A percentile compares a stretch with the other conserved stretches of the same genome.
Evolutionary conservation across 2,113 vertebrate genomes (phyloP).

Genomic region (Atrichornis clamosus): DNA sequence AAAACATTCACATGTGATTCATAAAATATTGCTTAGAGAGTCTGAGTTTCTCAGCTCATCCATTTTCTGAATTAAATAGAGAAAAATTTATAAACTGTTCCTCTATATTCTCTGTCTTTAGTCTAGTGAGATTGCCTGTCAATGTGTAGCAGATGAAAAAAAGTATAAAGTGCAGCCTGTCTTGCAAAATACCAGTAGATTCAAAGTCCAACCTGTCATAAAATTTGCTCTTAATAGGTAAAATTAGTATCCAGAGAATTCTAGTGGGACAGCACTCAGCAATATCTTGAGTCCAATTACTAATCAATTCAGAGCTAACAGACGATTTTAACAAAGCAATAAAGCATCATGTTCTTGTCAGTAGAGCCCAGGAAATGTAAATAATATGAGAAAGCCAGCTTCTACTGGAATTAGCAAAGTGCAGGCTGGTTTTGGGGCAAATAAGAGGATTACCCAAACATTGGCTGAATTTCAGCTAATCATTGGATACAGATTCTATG

Average conservation of each 20-base stretch:
- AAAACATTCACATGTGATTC: background rate
- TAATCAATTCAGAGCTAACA: background rate
- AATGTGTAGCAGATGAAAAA: background rate
- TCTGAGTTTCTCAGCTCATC: background rate
- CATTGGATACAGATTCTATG: background rate
- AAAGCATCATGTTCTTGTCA: background rate
- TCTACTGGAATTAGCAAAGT: background rate
- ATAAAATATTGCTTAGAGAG: background rate
- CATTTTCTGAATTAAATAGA: background rate
- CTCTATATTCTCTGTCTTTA: background rate
- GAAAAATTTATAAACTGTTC: background rate
- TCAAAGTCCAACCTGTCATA: background rate
- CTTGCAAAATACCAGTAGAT: background rate
- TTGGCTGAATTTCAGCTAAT: background rate
- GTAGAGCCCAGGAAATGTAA: background rate
- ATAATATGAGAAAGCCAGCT: background rate
- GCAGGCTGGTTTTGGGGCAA: background rate
- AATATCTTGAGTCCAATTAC: background rate
- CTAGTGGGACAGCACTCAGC: background rate
- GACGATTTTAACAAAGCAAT: background rate
- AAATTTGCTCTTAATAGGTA: background rate
- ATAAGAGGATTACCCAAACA: background rate
- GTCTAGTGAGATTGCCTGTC: background rate
- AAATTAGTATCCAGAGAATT: background rate
- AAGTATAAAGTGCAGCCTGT: background rate